phyloP scores from a whole-genome alignment of 2,888 invertebrate genomes.

The Mesorhabditis spiculigera region DNA sequence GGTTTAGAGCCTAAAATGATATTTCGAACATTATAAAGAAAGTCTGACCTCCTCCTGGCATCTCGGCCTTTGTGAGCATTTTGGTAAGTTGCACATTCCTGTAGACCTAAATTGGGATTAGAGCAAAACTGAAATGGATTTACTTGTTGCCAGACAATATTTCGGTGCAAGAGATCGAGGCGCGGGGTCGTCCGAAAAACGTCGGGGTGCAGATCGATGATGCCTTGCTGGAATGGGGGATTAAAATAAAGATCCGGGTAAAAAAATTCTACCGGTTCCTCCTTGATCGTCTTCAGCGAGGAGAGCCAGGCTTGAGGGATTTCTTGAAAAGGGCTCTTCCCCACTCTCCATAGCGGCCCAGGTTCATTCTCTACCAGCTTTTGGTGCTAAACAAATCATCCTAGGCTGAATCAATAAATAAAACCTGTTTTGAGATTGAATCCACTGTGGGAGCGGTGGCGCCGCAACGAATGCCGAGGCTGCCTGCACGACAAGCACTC shows the following conservation, averaged over 20 bases:
- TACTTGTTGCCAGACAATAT: conserved; percentile 4
- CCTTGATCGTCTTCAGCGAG: conserved; percentile 29
- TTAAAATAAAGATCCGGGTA: not conserved
- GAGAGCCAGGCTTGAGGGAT: conserved; percentile 33
- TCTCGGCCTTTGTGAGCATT: conserved; percentile 78
- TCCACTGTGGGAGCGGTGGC: too few species aligned
- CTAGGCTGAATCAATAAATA: too few species aligned
- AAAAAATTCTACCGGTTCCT: conserved; percentile 15
- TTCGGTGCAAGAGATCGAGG: conserved; percentile 50
- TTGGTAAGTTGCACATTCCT: conserved; percentile 70
- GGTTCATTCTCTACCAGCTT: not conserved
- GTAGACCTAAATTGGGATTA: conserved; percentile 54
- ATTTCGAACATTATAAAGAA: not conserved
- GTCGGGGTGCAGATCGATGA: conserved; percentile 78
- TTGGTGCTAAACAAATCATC: too few species aligned
- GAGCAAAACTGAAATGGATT: conserved; percentile 2
- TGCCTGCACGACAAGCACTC: too few species aligned
- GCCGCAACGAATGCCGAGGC: too few species aligned
- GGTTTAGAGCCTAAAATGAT: conserved; percentile 67
- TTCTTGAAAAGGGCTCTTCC: conserved; percentile 31
- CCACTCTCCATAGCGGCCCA: conserved; percentile 23
- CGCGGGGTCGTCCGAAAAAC: conserved; percentile 49
- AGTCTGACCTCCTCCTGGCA: conserved; percentile 74
- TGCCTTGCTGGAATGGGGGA: conserved; percentile 13
- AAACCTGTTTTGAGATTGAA: too few species aligned